Evolutionary conservation across 2,113 vertebrate species (phyloP).

Genomic region (Gopherus flavomarginatus): DNA sequence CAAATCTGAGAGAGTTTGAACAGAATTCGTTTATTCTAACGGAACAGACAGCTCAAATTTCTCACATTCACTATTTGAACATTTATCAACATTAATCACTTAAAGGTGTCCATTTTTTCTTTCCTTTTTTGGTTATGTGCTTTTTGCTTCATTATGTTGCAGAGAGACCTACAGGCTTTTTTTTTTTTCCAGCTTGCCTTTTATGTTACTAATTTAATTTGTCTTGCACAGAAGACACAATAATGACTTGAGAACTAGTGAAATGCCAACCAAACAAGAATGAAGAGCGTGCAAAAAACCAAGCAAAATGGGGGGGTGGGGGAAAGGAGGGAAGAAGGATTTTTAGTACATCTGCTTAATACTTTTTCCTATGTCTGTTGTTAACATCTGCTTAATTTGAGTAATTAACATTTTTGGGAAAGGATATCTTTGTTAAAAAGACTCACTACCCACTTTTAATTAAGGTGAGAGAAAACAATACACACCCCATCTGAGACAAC

Average conservation of each 20-base stretch:
- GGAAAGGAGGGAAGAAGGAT: too few species aligned
- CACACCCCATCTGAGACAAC: not conserved
- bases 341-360: not conserved
- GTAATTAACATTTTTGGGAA: not conserved
- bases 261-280: not conserved
- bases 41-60: fast-evolving
- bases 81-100: not conserved
- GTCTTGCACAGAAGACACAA: not conserved
- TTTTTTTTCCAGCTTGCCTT: not conserved
- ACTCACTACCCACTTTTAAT: not conserved
- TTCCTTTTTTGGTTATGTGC: not conserved
- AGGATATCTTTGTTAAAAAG: not conserved
- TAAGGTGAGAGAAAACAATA: not conserved
- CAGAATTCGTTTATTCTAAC: not conserved
- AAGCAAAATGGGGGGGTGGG: not conserved
- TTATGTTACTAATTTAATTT: not conserved
- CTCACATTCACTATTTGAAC: not conserved
- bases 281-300: not conserved
- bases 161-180: not conserved
- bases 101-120: not conserved
- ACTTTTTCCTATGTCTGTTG: not conserved
- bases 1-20: fast-evolving
- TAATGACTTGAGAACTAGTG: not conserved
- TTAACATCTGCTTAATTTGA: not conserved
- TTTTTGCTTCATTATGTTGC: not conserved